Evolutionary conservation across 2,113 vertebrate species (phyloP).

Genomic region (Gymnogyps californianus): DNA sequence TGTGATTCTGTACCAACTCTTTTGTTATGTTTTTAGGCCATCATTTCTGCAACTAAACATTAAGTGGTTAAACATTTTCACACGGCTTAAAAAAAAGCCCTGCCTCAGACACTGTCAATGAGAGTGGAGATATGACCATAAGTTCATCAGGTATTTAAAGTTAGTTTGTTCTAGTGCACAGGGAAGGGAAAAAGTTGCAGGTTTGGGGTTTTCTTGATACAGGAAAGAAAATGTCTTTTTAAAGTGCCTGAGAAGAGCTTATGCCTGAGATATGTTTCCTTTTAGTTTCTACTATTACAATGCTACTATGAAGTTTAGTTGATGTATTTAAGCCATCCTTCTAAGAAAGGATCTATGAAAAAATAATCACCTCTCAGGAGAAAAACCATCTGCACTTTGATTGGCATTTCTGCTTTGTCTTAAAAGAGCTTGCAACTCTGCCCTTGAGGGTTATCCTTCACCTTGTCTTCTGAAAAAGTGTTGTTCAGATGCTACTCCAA

Average conservation of each 20-base stretch:
- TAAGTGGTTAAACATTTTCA: not conserved
- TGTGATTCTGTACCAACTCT: not conserved
- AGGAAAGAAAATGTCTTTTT: not conserved
- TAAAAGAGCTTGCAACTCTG: slow-evolving; percentile 49
- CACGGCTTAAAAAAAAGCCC: fast-evolving
- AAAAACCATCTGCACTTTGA: slow-evolving; percentile 47
- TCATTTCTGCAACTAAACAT: not conserved
- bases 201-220: not conserved
- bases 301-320: not conserved
- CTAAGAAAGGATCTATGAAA: slow-evolving; percentile 11
- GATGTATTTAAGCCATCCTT: slow-evolving; percentile 28
- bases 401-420: slow-evolving; percentile 36
- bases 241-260: not conserved
- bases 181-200: not conserved
- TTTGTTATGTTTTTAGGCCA: not conserved
- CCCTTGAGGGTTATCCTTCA: slow-evolving; percentile 59
- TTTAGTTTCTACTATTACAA: not conserved
- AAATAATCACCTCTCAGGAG: slow-evolving; percentile 46
- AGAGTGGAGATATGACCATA: not conserved
- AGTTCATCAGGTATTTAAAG: not conserved
- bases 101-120: not conserved
- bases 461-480: not conserved
- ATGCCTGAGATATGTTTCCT: not conserved
- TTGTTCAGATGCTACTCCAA: not conserved
- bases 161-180: not conserved